Percentiles rank a stretch among this genome's conserved stretches.
These are phyloP conservation scores for Strigamia transsilvanica DNA, from an alignment of 2,888 invertebrate genomes.

Conservation along the genomic window DNA sequence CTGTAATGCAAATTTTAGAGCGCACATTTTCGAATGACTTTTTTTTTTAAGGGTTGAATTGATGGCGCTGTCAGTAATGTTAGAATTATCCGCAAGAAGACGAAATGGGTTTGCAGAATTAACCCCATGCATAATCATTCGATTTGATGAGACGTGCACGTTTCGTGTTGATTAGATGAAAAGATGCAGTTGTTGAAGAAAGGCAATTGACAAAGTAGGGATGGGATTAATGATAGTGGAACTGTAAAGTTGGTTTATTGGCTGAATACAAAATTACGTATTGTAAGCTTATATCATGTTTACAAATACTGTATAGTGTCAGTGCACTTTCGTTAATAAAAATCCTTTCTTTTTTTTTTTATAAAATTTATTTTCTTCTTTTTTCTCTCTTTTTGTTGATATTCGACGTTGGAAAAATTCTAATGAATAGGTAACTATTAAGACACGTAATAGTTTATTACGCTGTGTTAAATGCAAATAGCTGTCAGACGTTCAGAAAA, in stretches of 20 bases:
- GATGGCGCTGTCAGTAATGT: not conserved
- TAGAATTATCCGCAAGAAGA: not conserved
- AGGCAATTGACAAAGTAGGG: not conserved
- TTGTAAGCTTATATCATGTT: not conserved
- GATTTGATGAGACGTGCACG: not conserved
- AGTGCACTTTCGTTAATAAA: not conserved
- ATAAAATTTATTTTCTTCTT: no score
- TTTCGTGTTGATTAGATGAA: not conserved
- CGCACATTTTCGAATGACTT: not conserved
- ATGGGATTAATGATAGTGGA: not conserved
- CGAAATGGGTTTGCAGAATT: constrained; percentile 5
- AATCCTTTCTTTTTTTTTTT: not conserved
- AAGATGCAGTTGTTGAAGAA: not conserved
- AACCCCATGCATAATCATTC: constrained; percentile 13
- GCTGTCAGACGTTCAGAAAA: not conserved
- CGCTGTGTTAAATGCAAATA: not conserved
- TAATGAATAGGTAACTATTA: no score
- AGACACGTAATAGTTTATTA: no score
- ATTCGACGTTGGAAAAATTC: no score
- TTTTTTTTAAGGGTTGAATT: not conserved
- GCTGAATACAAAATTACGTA: not conserved
- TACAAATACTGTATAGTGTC: no score
- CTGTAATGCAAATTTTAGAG: no score
- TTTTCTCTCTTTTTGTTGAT: no score
- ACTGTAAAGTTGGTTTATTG: not conserved